Evolutionary conservation across 1,140 invertebrate species (phyloP), one percentile per base, ranked within the genome.

Genomic region (Propsilocerus akamusi): DNA sequence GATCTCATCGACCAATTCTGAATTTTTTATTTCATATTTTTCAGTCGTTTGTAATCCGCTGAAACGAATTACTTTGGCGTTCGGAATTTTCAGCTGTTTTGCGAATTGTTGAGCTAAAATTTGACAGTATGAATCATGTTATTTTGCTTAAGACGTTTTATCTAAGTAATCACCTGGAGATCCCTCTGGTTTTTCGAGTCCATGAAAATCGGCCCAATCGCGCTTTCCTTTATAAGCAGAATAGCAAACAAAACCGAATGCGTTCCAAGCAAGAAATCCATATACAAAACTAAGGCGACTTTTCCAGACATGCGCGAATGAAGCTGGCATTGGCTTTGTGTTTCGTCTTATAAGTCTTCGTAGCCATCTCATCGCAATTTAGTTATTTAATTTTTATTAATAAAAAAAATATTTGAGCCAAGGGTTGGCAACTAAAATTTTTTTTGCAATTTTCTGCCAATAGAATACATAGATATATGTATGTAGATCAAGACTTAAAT

Each of bases 201-300:
- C 46, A 17, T 25, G 46, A 26, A 23, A 30, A 22, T 24, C 14
- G 20, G 76, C 76, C 77, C 75, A 79, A 59, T 80, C 74, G 3
- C 60, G 65, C 57, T 73, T 74, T 0, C 78, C 78, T 28, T 66
- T 67, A 48, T 64, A 74, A 8, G 69, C 58, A 57, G 64, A 69
- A 53, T 76, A 79, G 25, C 68, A 49, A 5, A 80, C 70, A 22
- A 76, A 56, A 10, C 75, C 76, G 56, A 80, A 75, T 0, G 74
- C 72, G 65, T 80, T 75, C 75, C 76, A 79, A 11, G 74, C 71
- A 11, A 77, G 25, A 41, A 80, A 54, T 10, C 68, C 69, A 59
- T 81, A 81, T 0, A 60, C 59, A 46, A 78, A 53, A 51, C 77
- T 75, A 1, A 81, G 57, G 22, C 73, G 66, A 1, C 68, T 58